These are phyloP conservation scores for Mus musculus DNA, from an alignment of 2,113 vertebrate genomes.

Conservation along the genomic window GRCm39 chr13:10982501-10983000, in stretches of 20 bases:
- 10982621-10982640: background rate
- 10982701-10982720: background rate
- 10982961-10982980: background rate
- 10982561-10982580: constrained; percentile 25
- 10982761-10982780: background rate
- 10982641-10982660: constrained; percentile 24
- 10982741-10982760: background rate
- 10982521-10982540: background rate
- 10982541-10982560: background rate
- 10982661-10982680: background rate
- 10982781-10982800: background rate
- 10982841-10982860: constrained; percentile 27
- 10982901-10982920: background rate
- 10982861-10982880: background rate
- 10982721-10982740: background rate
- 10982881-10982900: background rate
- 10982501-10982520: constrained; percentile 28
- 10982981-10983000: background rate
- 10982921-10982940: background rate
- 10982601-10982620: background rate
- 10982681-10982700: background rate
- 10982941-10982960: background rate
- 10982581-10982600: background rate
- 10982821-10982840: background rate
- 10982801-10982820: background rate